Evolutionary conservation across 2,797 vertebrate species (phyloP).

Genomic region (Acipenser ruthenus): DNA sequence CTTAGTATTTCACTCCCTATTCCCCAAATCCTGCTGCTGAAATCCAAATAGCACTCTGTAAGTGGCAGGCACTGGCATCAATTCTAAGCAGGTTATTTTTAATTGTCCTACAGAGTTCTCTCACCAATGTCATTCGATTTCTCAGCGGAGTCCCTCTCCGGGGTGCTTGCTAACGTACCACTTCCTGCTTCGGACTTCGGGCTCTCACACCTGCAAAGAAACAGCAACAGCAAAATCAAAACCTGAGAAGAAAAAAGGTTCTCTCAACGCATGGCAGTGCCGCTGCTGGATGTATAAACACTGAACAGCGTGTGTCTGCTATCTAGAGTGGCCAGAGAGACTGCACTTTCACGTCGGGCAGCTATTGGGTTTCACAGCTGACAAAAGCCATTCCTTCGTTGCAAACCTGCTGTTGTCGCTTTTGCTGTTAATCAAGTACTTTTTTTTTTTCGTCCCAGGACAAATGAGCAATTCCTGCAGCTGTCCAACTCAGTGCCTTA

Average conservation of each 20-base stretch:
- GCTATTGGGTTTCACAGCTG: neutral
- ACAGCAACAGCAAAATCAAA: constrained; percentile 39
- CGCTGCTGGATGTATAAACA: too few species aligned
- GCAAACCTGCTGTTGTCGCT: neutral
- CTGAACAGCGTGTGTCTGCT: too few species aligned
- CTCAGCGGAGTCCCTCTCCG: constrained; percentile 78
- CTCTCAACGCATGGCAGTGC: too few species aligned
- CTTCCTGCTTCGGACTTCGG: constrained; percentile 77
- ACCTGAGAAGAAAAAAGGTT: constrained; percentile 32
- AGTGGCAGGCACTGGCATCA: neutral
- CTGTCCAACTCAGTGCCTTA: neutral
- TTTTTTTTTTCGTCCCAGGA: neutral
- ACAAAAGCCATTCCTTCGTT: constrained; percentile 1
- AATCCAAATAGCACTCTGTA: too few species aligned
- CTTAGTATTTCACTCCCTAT: too few species aligned
- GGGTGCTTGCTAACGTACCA: constrained; percentile 52
- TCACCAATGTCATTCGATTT: constrained; percentile 88
- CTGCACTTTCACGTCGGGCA: too few species aligned
- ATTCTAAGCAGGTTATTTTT: constrained; percentile 1
- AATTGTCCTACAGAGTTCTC: constrained; percentile 27
- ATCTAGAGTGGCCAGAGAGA: too few species aligned
- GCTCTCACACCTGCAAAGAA: constrained; percentile 76
- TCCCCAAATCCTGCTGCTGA: too few species aligned
- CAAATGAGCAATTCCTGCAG: neutral
- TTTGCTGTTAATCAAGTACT: neutral